phyloP scores from a whole-genome alignment of 2,888 invertebrate species.

The Phalangium opilio region DNA sequence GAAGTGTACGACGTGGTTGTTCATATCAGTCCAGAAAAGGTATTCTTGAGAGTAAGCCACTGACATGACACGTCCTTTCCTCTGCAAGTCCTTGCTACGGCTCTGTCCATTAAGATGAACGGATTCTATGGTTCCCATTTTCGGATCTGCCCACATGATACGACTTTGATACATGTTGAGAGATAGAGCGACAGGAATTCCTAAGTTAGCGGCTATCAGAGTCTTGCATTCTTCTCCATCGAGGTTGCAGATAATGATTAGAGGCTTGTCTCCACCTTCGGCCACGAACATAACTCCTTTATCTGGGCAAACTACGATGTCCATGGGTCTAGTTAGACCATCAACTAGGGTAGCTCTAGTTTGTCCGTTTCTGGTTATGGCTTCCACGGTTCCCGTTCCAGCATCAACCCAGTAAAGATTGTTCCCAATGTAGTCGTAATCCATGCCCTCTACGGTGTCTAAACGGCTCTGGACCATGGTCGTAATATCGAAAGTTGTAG shows the following conservation, averaged over 20 bases:
- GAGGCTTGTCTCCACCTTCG: slow-evolving; percentile 9
- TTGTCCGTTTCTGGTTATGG: slow-evolving; percentile 43
- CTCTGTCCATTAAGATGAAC: slow-evolving; percentile 9
- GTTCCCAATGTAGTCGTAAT: slow-evolving; percentile 51
- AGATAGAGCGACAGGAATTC: slow-evolving; percentile 12
- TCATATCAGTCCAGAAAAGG: slow-evolving; percentile 19
- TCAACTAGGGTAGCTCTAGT: slow-evolving; percentile 44
- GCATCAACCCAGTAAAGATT: slow-evolving; percentile 57
- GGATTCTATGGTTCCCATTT: slow-evolving; percentile 11
- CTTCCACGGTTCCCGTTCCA: slow-evolving; percentile 46
- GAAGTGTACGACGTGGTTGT: too few relatives aligned
- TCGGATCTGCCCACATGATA: slow-evolving; percentile 20
- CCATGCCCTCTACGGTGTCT: slow-evolving; percentile 41
- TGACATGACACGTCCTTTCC: slow-evolving; percentile 13
- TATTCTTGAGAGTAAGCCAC: slow-evolving; percentile 13
- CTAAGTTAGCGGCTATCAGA: slow-evolving; percentile 6
- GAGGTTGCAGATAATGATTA: slow-evolving; percentile 50
- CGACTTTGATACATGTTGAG: slow-evolving; percentile 9
- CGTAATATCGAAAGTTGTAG: slow-evolving; percentile 1
- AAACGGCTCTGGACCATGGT: slow-evolving; percentile 31
- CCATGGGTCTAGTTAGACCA: slow-evolving; percentile 39
- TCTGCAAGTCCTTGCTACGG: slow-evolving; percentile 1
- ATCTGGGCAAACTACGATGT: slow-evolving; percentile 50
- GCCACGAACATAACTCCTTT: slow-evolving; percentile 51
- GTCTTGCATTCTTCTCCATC: slow-evolving; percentile 42